Conservation (phyloP, 2,113 vertebrate genomes). For the Austrofundulus limnaeus region DNA sequence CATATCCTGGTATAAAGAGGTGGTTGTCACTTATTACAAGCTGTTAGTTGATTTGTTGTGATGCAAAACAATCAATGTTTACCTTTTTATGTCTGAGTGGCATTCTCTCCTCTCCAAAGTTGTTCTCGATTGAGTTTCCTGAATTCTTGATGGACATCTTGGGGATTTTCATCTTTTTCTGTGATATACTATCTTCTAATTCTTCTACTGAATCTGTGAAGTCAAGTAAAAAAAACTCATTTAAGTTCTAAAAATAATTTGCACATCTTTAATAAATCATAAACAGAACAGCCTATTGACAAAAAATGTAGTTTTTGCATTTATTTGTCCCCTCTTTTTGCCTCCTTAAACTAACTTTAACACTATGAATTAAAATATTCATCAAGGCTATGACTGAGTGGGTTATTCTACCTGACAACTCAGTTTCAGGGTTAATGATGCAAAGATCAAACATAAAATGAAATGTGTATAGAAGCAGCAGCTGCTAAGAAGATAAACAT, state of each 20-base stretch:
- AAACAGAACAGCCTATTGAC: neutral
- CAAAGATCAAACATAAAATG: neutral
- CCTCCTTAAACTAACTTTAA: constrained; percentile 14
- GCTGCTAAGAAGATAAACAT: neutral
- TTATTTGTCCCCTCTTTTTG: neutral
- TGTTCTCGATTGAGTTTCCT: constrained; percentile 91
- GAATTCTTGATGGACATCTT: constrained; percentile 92
- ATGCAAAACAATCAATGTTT: constrained; percentile 33
- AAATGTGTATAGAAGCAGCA: neutral
- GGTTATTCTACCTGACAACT: constrained; percentile 33
- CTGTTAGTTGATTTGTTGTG: neutral
- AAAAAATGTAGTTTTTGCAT: constrained; percentile 6
- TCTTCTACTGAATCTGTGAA: constrained; percentile 82
- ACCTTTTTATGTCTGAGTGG: constrained; percentile 98
- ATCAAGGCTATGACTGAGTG: neutral
- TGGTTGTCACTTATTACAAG: neutral
- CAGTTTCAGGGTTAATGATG: constrained; percentile 63
- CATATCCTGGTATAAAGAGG: neutral
- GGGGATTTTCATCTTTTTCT: constrained; percentile 99
- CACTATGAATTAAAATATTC: neutral
- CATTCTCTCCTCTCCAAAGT: constrained; percentile 92
- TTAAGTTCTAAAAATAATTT: constrained; percentile 25
- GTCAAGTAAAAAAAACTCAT: constrained; percentile 26
- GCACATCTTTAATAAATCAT: constrained; percentile 6
- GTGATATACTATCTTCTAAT: constrained; percentile 98